These are phyloP conservation scores for Heliconius hortense DNA, from an alignment of 2,888 invertebrate species.

Conservation along the genomic window DNA sequence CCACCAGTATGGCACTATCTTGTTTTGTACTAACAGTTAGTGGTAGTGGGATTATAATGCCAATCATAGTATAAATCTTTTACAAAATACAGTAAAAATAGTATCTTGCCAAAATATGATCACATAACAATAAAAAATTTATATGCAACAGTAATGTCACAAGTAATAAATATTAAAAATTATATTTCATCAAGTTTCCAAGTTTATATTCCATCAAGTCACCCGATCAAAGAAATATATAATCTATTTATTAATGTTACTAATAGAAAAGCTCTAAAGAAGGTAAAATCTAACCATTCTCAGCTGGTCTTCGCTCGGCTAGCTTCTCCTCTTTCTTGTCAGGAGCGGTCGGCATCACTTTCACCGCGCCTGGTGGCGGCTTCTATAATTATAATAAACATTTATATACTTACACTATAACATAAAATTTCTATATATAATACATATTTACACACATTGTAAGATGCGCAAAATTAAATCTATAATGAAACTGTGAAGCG, in stretches of 20 bases:
- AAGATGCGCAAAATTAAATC: neutral
- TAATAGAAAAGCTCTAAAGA: neutral
- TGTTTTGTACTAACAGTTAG: too few species aligned
- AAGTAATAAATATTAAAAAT: too few species aligned
- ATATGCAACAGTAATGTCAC: too few species aligned
- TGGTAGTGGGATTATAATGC: too few species aligned
- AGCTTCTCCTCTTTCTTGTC: conserved; percentile 75
- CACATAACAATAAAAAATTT: too few species aligned
- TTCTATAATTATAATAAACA: conserved; percentile 82
- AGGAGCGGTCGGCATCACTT: conserved; percentile 89
- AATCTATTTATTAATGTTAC: neutral
- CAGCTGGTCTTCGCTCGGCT: conserved; percentile 67
- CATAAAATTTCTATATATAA: neutral
- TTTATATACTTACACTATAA: neutral
- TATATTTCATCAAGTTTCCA: too few species aligned
- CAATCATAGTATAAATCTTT: too few species aligned
- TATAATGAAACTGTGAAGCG: neutral
- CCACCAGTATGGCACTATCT: too few species aligned
- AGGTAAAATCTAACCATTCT: conserved; percentile 62
- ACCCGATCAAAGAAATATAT: neutral
- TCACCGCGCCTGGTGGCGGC: conserved; percentile 89
- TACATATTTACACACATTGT: neutral
- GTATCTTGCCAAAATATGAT: too few species aligned
- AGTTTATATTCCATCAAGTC: too few species aligned
- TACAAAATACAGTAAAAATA: too few species aligned